Base-by-base conservation (phyloP, 2,113 vertebrate genomes). In the Chrysemys picta region DNA sequence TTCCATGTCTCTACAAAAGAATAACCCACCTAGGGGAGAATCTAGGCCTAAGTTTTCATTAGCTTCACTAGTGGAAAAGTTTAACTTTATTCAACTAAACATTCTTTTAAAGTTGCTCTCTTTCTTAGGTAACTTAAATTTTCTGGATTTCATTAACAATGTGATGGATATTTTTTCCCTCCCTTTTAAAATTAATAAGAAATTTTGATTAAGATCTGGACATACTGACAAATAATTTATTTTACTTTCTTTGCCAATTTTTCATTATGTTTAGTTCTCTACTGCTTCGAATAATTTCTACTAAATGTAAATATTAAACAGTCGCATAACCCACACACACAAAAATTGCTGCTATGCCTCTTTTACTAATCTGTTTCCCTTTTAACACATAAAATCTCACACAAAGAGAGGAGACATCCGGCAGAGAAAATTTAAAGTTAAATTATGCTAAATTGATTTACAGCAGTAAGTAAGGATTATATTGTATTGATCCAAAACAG, bases 401-500 rank as follows among this genome's bases (percentile, higher is more conserved):
- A 47, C 5, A 88, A 93, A 93, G 22, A 76, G 72, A 38, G 11
- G 72, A 65, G 0, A 31, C 84, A 80, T 8, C 3, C 89, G 27
- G 42, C 5, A 76, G 27, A 13, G 29, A 59, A 85, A 88, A 93
- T 87, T 35, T 6, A 17, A 14, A 79, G 72, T 25, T 45, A 84
- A 59, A 1, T 50, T 76, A 29, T 12, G 2, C 11, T 93, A 53
- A 72, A 1, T 65, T 59, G 2, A 53, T 78, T 88, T 80, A 21
- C 31, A 91, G 25, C 3, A 75, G 62, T 42, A 85, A 75, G 59
- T n/a, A 69, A 56, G 52, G 5, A 88, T 2, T 3, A 49, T 50
- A 53, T 6, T 19, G 0, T 75, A 2, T 57, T 83, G 5, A 14
- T 54, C 69, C 6, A 76, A 75, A 89, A 47, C 0, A 1, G 1